Base-by-base conservation (phyloP, 1,140 invertebrate genomes). In the Brachionus rubens region DNA sequence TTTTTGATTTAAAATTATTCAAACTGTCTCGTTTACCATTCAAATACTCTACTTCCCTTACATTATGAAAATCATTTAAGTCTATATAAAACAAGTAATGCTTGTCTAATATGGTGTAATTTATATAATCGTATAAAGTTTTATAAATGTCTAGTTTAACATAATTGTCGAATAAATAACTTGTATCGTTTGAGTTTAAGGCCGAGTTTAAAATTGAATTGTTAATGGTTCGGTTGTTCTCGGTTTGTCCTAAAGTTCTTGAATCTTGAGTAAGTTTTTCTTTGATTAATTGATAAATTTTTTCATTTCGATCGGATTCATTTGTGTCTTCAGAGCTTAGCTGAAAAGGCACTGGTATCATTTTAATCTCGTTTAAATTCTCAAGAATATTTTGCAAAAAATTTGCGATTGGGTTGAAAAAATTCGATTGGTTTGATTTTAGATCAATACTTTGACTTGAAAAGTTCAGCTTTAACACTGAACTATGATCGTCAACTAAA, bases 401-500 rank as follows among this genome's bases (percentile, higher is more conserved):
- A 41, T 19, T 5, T 43, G 36, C 21, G 24, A 65, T 65, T 65
- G 59, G 26, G 5, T 43, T 12, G 14, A 65, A 65, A 65, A 65
- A 65, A 43, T 65, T 65, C 10, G 59, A 65, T 43, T 65, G 36
- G 10, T 65, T 65, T 43, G 59, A 65, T 65, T 30, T 72, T 28
- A 72, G 21, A 40, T 72, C 68, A 41, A 40, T 3, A 72, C 24
- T 50, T 41, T 9, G 7, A 30, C 16, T 72, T 33, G 43, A 50
- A 33, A 50, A 72, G 16, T 50, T 40, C 14, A 72, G 7, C 41
- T 30, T 72, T 21, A 72, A 12, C 12, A 50, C 19, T 7, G 68
- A 72, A 30, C n/a, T 72, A 54, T 50, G 36, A 72, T 72, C 68
- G 47, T 72, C 68, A 40, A 72, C 36, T 24, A 72, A 19, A 10